A percentile compares a stretch with the other conserved stretches of the same genome.
phyloP scores from a whole-genome alignment of 2,113 vertebrate species.

The Scopus umbretta region DNA sequence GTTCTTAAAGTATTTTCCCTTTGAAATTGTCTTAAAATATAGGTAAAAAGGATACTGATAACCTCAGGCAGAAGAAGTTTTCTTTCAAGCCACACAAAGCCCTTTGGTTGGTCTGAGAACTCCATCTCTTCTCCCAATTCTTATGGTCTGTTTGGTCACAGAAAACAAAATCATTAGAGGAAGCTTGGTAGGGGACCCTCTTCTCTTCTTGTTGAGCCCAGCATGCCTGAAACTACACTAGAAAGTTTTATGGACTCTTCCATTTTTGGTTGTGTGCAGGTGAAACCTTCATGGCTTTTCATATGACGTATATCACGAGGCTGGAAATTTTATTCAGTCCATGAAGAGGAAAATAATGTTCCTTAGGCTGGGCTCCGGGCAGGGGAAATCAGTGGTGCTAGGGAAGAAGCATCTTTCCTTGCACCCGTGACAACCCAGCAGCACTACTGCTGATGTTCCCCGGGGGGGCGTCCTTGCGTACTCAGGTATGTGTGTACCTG shows the following conservation, averaged over 20 bases:
- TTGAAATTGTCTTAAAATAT: neutral
- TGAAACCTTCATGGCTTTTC: neutral
- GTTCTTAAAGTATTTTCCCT: neutral
- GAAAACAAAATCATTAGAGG: neutral
- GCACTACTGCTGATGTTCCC: neutral
- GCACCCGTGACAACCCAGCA: neutral
- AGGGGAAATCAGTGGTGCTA: neutral
- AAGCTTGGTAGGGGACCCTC: neutral
- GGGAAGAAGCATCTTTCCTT: neutral
- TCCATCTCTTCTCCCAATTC: neutral
- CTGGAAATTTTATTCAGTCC: neutral
- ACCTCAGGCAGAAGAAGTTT: neutral
- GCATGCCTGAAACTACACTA: neutral
- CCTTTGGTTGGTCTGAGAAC: neutral
- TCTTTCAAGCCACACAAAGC: neutral
- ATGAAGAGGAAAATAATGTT: neutral
- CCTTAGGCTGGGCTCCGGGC: neutral
- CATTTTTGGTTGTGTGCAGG: neutral
- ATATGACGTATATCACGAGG: neutral
- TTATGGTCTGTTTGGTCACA: neutral
- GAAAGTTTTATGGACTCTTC: neutral
- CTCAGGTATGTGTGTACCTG: neutral
- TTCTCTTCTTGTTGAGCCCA: neutral
- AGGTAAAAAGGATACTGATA: neutral
- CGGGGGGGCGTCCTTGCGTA: rapidly evolving